Base-by-base conservation (phyloP, 2,113 vertebrate species). In the Leucopsar rothschildi region DNA sequence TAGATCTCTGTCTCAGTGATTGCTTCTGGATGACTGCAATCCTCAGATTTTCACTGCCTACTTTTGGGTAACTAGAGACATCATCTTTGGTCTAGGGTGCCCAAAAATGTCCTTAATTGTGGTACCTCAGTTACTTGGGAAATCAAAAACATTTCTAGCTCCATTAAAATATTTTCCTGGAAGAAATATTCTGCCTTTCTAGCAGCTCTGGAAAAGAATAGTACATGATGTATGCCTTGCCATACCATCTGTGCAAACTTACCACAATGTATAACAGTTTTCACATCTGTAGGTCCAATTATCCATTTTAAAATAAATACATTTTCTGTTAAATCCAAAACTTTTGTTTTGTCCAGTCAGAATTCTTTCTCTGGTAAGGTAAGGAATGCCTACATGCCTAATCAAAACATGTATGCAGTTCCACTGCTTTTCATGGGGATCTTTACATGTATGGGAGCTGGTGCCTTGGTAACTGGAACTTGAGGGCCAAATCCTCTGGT, bases 391-490 rank as follows among this genome's bases (percentile, higher is more conserved):
- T 37, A n/a, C 16, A 61, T 59, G 24, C 42, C 59, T 73, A 83
- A 86, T 13, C 28, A 88, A 92, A 75, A 27, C 31, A 81, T 23
- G 4, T 39, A 77, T 75, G 47, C 10, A 71, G 31, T 49, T 18
- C 6, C 27, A 56, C 21, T 83, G 60, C 7, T 88, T 92, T 93
- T 71, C 2, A 0, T 25, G 72, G 37, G 29, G 47, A 80, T 78
- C 76, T 83, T 88, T 75, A 81, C 33, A 61, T 15, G 11, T 49
- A 16, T 53, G 75, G 44, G 60, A 88, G 52, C 39, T 86, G 64
- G 91, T 95, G 29, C 53, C 92, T 84, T 88, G 82, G 95, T 94
- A 92, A 95, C 93, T 52, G 18, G 44, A 92, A 83, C 11, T 83
- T 16, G 9, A 88, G 88, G 80, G 82, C 88, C 90, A 94, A 93